Conservation (phyloP, 2,888 invertebrate genomes). For the Zygaena filipendulae region DNA sequence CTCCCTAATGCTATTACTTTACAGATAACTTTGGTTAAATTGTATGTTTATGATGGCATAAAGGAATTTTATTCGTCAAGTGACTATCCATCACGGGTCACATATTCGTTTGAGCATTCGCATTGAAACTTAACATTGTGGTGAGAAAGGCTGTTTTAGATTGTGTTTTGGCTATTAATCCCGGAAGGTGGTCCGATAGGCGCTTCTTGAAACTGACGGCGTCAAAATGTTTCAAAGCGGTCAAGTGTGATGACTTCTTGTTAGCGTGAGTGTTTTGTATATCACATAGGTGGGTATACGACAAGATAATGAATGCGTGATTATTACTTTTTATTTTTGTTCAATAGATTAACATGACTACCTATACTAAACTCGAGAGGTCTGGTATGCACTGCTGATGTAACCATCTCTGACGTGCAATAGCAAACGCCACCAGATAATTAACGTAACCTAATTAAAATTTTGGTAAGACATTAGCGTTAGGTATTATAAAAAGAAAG, state of each 20-base stretch:
- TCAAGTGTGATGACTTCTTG: slow-evolving; percentile 56
- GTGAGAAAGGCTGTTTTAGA: slow-evolving; percentile 19
- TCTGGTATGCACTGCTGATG: too few species aligned
- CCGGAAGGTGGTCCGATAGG: slow-evolving; percentile 38
- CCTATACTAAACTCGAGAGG: too few species aligned
- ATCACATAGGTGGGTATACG: slow-evolving; percentile 34
- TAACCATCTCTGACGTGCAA: slow-evolving; percentile 11
- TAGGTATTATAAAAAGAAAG: too few species aligned
- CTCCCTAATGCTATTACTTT: too few species aligned
- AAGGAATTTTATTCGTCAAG: slow-evolving; percentile 57
- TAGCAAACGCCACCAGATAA: too few species aligned
- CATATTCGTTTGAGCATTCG: too few species aligned
- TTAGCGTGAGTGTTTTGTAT: slow-evolving; percentile 42
- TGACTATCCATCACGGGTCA: slow-evolving; percentile 44
- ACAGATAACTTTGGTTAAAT: too few species aligned
- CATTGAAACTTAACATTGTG: slow-evolving; percentile 16
- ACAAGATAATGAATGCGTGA: slow-evolving; percentile 41
- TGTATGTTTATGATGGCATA: slow-evolving; percentile 27
- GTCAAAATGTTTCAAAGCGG: slow-evolving; percentile 51
- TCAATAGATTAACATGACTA: slow-evolving; percentile 2
- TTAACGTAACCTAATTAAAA: too few species aligned
- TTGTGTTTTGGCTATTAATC: slow-evolving; percentile 21
- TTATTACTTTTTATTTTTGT: slow-evolving; percentile 19
- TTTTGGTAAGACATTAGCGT: too few species aligned
- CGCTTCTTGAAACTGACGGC: slow-evolving; percentile 44